Percentiles rank a stretch among this genome's conserved stretches.
These are phyloP conservation scores for Pygmarrhopalites habei DNA, from an alignment of 1,140 invertebrate species.

Conservation along the genomic window DNA sequence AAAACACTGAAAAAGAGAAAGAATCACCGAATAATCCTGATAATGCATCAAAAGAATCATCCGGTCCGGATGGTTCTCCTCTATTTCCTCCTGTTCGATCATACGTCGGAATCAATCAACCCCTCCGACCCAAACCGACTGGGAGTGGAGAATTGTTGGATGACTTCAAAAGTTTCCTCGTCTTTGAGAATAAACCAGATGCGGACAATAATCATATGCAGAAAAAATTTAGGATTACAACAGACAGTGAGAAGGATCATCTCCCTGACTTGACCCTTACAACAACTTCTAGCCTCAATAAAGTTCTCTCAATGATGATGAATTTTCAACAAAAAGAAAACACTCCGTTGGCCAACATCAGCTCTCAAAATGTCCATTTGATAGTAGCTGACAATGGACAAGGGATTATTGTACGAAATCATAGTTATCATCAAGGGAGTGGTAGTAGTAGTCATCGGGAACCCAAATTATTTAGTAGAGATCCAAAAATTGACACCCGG, in stretches of 20 bases:
- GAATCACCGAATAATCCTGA: neutral
- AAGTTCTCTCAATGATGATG: conserved; percentile 39
- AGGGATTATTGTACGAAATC: neutral
- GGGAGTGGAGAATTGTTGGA: neutral
- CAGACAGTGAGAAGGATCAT: neutral
- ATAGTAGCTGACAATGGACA: conserved; percentile 18
- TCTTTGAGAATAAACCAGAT: neutral
- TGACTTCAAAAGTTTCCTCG: neutral
- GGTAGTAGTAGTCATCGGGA: conserved; percentile 21
- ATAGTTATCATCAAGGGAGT: neutral
- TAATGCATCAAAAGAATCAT: neutral
- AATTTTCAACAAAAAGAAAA: conserved; percentile 15
- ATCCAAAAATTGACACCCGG: conserved; percentile 35
- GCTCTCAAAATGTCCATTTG: conserved; percentile 28
- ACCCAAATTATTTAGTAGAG: conserved; percentile 28
- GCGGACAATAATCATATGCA: neutral
- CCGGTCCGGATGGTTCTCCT: conserved; percentile 1
- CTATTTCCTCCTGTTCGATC: conserved; percentile 36
- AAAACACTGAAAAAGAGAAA: neutral
- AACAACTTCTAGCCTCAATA: conserved; percentile 31
- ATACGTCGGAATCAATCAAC: conserved; percentile 37
- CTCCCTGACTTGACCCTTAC: conserved; percentile 18
- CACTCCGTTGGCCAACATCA: conserved; percentile 11
- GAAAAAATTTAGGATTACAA: conserved; percentile 16
- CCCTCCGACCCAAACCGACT: conserved; percentile 31